phyloP scores from a whole-genome alignment of 92 coral and sea anemone genomes.

The Metridium senile region DNA sequence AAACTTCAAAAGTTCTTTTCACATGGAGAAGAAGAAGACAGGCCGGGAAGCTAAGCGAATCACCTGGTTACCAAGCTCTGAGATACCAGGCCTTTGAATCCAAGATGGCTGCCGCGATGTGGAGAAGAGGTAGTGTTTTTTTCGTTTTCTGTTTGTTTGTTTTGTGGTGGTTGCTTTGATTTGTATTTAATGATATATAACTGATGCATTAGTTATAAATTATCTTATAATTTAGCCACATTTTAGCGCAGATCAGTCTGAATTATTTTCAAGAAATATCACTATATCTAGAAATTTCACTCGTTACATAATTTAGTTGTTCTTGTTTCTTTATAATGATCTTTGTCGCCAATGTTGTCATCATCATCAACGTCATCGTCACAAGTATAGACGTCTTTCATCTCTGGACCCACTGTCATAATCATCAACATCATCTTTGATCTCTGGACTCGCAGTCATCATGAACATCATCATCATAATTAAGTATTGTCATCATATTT shows the following conservation, averaged over 20 bases:
- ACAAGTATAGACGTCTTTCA: no score
- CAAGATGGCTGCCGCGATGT: slow-evolving; percentile 60
- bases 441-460: no score
- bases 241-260: background rate
- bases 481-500: no score
- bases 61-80: slow-evolving; percentile 24
- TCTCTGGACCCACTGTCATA: no score
- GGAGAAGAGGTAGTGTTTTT: slow-evolving; percentile 32
- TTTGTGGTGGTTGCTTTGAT: background rate
- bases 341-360: no score
- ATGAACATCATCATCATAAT: no score
- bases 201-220: background rate
- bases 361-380: no score
- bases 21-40: slow-evolving; percentile 17
- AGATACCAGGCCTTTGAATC: slow-evolving; percentile 16
- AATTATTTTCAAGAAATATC: background rate
- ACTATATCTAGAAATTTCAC: no score
- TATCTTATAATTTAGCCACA: background rate
- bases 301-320: no score
- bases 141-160: background rate
- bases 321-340: no score
- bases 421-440: no score
- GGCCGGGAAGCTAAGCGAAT: slow-evolving; percentile 43
- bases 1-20: slow-evolving; percentile 1
- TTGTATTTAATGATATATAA: background rate